Evolutionary conservation across 2,888 invertebrate genomes (phyloP).

Genomic region (Andrena marginata): DNA sequence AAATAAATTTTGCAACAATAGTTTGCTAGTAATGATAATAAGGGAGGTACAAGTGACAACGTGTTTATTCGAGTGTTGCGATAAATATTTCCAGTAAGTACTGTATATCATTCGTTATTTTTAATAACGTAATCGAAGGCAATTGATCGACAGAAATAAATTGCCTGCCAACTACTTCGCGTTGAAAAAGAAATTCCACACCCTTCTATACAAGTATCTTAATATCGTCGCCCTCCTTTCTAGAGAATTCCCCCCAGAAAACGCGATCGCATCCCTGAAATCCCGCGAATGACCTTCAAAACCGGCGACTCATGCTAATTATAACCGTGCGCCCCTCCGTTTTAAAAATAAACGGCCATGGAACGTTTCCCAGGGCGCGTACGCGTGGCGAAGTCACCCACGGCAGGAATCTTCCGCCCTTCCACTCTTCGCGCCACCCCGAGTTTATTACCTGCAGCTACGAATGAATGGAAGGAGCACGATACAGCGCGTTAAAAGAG

Average conservation of each 20-base stretch:
- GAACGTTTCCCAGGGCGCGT: constrained; percentile 20
- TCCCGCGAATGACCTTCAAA: constrained; percentile 48
- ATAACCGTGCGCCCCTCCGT: constrained; percentile 37
- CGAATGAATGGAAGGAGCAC: constrained; percentile 77
- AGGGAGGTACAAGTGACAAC: no score
- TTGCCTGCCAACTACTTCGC: background rate
- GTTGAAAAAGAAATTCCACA: background rate
- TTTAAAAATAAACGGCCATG: constrained; percentile 60
- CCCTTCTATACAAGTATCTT: background rate
- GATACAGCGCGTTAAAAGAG: constrained; percentile 79
- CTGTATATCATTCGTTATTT: no score
- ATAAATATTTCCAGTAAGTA: no score
- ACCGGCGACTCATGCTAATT: constrained; percentile 29
- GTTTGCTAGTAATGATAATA: no score
- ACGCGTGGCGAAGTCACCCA: background rate
- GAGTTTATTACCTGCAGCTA: constrained; percentile 76
- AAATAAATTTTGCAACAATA: no score
- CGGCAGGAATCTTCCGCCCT: constrained; percentile 62
- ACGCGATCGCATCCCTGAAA: constrained; percentile 35
- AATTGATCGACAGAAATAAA: no score
- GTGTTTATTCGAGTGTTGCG: no score
- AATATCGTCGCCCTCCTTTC: background rate
- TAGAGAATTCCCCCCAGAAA: background rate
- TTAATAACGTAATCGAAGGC: no score
- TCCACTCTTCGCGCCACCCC: constrained; percentile 54